A percentile compares a stretch with the other conserved stretches of the same genome.
phyloP scores from a whole-genome alignment of 2,797 vertebrate genomes.

The Danio choprae region DNA sequence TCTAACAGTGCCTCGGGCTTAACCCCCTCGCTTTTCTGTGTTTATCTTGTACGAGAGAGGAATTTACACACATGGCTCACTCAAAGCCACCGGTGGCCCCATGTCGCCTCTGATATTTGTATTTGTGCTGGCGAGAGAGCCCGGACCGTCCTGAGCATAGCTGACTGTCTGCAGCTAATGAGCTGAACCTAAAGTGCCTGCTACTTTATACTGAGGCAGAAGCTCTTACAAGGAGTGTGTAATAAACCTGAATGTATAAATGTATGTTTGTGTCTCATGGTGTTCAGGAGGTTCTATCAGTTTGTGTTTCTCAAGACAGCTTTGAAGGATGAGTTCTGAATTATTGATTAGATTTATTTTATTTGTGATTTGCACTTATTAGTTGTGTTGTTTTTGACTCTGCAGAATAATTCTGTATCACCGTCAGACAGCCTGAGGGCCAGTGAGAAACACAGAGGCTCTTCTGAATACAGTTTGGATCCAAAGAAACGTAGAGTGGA shows the following conservation, averaged over 20 bases:
- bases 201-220: not conserved
- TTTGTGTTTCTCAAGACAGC: not conserved
- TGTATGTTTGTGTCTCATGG: not conserved
- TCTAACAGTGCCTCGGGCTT: slow-evolving; percentile 61
- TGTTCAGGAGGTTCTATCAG: not conserved
- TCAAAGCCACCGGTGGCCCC: slow-evolving; percentile 50
- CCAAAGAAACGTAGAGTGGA: slow-evolving; percentile 95
- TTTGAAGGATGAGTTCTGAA: not conserved
- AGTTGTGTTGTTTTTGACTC: not conserved
- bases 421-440: slow-evolving; percentile 92
- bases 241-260: not conserved
- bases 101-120: slow-evolving; percentile 53
- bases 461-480: slow-evolving; percentile 89
- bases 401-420: slow-evolving; percentile 93
- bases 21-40: slow-evolving; percentile 67
- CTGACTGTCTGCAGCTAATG: slow-evolving; percentile 38
- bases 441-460: slow-evolving; percentile 92
- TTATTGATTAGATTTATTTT: slow-evolving; percentile 3
- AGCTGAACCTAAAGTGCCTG: not conserved
- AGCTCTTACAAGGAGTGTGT: not conserved
- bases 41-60: slow-evolving; percentile 60
- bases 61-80: slow-evolving; percentile 57
- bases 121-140: slow-evolving; percentile 46
- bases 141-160: slow-evolving; percentile 11
- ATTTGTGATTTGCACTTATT: slow-evolving; percentile 39